Evolutionary conservation across 2,888 invertebrate species (phyloP).

Genomic region (Nomada hirtipes): DNA sequence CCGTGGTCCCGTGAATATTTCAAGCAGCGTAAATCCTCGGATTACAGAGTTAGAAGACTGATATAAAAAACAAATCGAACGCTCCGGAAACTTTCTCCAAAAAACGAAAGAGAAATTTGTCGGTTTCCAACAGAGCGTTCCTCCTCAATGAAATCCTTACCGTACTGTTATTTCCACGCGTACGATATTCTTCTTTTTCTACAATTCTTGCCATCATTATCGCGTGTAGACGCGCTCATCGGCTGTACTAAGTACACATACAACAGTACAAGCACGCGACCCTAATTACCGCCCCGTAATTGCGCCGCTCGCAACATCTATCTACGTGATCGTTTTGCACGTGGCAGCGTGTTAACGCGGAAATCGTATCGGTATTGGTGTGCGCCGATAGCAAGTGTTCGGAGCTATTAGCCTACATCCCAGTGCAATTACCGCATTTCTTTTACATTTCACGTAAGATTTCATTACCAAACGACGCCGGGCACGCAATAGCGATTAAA

Average conservation of each 20-base stretch:
- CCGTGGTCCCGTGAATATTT: not conserved
- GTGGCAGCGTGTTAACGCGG: constrained; percentile 13
- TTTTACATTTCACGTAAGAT: not conserved
- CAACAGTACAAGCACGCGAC: constrained; percentile 23
- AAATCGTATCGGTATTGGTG: not conserved
- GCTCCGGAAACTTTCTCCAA: not conserved
- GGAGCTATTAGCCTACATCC: not conserved
- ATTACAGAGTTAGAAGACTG: not conserved
- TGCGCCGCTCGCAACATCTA: constrained; percentile 6
- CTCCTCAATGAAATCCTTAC: constrained; percentile 1
- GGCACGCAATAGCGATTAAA: constrained; percentile 1
- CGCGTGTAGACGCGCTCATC: constrained; percentile 23
- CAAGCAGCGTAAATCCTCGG: not conserved
- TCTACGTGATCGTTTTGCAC: constrained; percentile 12
- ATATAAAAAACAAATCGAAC: not conserved
- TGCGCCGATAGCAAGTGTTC: not conserved
- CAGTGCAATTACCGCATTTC: not conserved
- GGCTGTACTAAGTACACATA: constrained; percentile 36
- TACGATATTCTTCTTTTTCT: not conserved
- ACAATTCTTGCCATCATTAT: constrained; percentile 25
- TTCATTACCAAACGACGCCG: not conserved
- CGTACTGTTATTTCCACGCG: constrained; percentile 14
- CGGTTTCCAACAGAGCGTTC: constrained; percentile 3
- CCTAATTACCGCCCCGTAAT: constrained; percentile 31
- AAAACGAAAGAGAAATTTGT: not conserved